phyloP scores from a whole-genome alignment of 2,797 vertebrate genomes.

The Natrix natrix region DNA sequence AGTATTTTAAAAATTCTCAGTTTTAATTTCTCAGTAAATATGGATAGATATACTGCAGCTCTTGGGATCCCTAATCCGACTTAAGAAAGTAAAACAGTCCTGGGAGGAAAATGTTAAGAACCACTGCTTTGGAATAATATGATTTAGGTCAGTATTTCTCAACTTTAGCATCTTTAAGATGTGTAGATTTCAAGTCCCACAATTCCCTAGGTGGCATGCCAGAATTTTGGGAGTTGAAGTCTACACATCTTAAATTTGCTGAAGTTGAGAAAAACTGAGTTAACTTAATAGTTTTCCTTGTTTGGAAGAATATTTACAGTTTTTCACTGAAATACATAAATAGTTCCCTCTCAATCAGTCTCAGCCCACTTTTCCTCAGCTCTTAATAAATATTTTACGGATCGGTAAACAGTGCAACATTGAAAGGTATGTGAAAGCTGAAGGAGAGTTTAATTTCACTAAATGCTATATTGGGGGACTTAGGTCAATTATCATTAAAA shows the following conservation, averaged over 20 bases:
- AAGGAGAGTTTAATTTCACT: background rate
- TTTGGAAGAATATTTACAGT: background rate
- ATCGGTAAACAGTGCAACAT: background rate
- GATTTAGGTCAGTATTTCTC: background rate
- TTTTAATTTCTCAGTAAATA: background rate
- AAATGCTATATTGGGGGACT: background rate
- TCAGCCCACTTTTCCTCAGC: background rate
- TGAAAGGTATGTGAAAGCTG: background rate
- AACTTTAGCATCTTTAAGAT: background rate
- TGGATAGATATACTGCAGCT: background rate
- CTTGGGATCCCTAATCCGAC: background rate
- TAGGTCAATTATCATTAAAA: background rate
- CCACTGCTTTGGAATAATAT: background rate
- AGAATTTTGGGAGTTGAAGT: background rate
- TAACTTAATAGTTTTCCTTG: background rate
- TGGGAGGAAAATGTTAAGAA: background rate
- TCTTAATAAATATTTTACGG: background rate
- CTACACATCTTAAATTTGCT: too few relatives aligned
- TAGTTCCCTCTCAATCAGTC: background rate
- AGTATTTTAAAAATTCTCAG: background rate
- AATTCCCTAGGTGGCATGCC: background rate
- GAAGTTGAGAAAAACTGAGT: too few relatives aligned
- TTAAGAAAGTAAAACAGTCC: background rate
- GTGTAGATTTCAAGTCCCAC: background rate
- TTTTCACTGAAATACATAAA: background rate